Evolutionary conservation across 2,888 invertebrate genomes (phyloP), one percentile per base, ranked within the genome.

Genomic region (Drosophila kambysellisi): DNA sequence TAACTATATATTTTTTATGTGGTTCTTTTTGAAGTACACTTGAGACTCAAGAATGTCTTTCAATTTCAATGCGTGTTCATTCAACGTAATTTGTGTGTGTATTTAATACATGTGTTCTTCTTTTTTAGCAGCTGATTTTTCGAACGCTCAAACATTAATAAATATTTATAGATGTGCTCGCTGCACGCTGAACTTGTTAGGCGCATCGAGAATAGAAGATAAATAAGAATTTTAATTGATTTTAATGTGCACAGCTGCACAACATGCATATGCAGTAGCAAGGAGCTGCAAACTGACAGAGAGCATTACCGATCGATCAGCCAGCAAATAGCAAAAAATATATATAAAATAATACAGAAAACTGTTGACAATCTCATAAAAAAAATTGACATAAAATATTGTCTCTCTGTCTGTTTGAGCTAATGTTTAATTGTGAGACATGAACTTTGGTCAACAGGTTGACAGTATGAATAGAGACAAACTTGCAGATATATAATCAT

Each of bases 161-260:
- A 89, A 84, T 84, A 84, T 84, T 84, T 87, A 84, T 84, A 74
- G 89, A 89, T 87, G 83, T 48, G 88, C 76, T 70, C 50, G 80
- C 70, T 60, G 72, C 67, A 69, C 68, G 67, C 54, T 89, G 84
- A 88, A 89, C 84, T 84, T 84, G 84, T 88, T 89, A 67, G 67
- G 71, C 74, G 60, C 59, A 74, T 89, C 52, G 70, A 70, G 81
- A 66, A 76, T 82, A 70, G 70, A 79, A 85, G 79, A 88, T 86
- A 85, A 83, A 86, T 85, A 88, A 83, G 79, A 83, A 86, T 85
- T 83, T 85, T 85, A 85, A 85, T 85, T 85, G 89, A 88, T 86
- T 88, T 88, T 81, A 83, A 88, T 85, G 89, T 77, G 88, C 87
- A 88, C 85, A 85, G 85, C 89, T 85, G 89, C 84, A 87, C 67